Conservation (phyloP, 92 coral and sea anemone genomes). For the Heteractis magnifica region DNA sequence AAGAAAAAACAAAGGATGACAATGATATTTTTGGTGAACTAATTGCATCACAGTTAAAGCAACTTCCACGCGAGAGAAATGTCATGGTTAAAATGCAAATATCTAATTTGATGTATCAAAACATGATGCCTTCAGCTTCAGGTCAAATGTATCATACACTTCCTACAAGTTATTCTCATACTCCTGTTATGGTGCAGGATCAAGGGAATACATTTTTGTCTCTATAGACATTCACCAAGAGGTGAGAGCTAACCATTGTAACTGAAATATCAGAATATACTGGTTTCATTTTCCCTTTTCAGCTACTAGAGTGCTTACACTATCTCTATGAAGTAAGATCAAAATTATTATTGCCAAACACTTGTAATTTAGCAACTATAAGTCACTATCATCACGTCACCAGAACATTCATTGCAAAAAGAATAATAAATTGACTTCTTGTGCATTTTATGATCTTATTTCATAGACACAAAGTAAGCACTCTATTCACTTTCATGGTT, state of each 20-base stretch:
- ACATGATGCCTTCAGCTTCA: constrained; percentile 21
- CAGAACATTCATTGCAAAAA: too few species aligned
- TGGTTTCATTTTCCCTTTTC: constrained; percentile 26
- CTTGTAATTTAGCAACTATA: neutral
- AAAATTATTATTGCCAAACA: neutral
- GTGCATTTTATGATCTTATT: too few species aligned
- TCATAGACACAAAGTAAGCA: too few species aligned
- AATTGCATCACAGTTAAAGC: too few species aligned
- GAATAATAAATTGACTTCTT: too few species aligned
- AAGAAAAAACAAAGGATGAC: constrained; percentile 46
- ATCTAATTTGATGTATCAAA: constrained; percentile 41
- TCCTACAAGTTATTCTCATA: neutral
- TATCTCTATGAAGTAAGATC: neutral
- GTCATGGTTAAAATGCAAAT: constrained; percentile 54
- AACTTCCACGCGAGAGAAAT: constrained; percentile 26
- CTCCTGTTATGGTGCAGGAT: constrained; percentile 31
- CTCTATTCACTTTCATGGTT: constrained; percentile 7
- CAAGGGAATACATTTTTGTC: constrained; percentile 22
- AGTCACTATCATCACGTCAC: too few species aligned
- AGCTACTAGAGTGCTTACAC: neutral
- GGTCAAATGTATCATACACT: too few species aligned
- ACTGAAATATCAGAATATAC: neutral
- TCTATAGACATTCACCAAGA: constrained; percentile 17
- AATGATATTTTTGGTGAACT: constrained; percentile 38
- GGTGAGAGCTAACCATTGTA: neutral